Evolutionary conservation across 2,113 vertebrate species (phyloP).

Genomic region (Strigops habroptila): DNA sequence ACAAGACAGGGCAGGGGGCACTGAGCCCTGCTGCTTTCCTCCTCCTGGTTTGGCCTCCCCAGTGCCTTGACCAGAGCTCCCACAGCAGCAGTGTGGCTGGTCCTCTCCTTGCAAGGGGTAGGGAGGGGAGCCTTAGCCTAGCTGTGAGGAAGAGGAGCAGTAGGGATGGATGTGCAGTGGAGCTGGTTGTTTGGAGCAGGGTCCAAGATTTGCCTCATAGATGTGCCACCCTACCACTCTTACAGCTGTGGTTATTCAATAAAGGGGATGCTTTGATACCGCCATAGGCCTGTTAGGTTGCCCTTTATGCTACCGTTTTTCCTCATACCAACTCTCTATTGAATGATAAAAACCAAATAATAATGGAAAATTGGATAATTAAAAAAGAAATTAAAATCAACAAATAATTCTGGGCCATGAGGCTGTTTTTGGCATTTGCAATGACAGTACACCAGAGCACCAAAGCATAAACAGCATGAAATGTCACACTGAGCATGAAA

Average conservation of each 20-base stretch:
- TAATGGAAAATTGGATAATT: neutral
- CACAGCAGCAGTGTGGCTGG: accelerated
- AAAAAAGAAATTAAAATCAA: neutral
- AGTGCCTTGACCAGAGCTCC: too few relatives aligned
- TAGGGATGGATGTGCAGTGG: neutral
- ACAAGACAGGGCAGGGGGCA: neutral
- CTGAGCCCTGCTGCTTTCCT: neutral
- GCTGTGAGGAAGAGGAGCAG: neutral
- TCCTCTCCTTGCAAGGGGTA: neutral
- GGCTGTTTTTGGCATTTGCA: neutral
- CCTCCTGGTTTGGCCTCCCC: neutral
- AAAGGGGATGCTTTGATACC: neutral
- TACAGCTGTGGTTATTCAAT: neutral
- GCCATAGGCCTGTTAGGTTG: neutral
- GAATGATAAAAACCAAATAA: neutral
- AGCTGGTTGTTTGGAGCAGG: neutral
- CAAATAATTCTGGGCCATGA: neutral
- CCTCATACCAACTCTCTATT: neutral
- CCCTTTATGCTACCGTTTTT: neutral
- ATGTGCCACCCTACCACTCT: neutral
- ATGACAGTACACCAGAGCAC: neutral
- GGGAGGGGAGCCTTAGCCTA: neutral
- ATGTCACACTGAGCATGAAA: neutral
- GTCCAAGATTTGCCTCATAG: neutral
- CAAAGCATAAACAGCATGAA: neutral